Conservation (phyloP, 2,113 vertebrate genomes). For the Anseranas semipalmata region DNA sequence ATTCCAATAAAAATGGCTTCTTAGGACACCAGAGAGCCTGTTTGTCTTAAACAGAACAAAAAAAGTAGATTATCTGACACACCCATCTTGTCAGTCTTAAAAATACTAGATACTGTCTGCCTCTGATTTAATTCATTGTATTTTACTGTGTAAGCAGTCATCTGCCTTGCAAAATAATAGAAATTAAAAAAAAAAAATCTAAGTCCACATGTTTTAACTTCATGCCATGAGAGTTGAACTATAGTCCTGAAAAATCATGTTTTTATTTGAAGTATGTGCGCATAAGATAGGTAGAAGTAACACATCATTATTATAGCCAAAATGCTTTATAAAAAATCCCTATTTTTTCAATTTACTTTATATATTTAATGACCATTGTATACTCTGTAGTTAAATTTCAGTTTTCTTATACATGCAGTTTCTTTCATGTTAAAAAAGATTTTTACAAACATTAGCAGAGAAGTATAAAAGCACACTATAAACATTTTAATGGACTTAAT, state of each 20-base stretch:
- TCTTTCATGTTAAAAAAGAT: not conserved
- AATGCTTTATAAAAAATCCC: not conserved
- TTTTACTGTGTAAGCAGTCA: not conserved
- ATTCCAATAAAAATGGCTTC: not conserved
- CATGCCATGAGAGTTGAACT: not conserved
- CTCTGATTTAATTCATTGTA: not conserved
- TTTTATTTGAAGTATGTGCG: not conserved
- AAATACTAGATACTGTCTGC: not conserved
- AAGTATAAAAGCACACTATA: not conserved
- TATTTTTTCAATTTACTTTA: not conserved
- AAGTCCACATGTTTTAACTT: not conserved
- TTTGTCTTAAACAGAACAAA: constrained; percentile 3
- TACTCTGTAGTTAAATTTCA: not conserved
- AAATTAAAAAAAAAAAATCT: not conserved
- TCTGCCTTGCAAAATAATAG: not conserved
- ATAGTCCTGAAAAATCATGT: not conserved
- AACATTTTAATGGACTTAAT: not conserved
- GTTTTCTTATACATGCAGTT: not conserved
- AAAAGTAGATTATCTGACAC: not conserved
- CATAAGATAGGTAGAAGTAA: not conserved
- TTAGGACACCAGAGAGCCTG: not conserved
- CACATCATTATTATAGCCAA: not conserved
- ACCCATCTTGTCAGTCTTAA: not conserved
- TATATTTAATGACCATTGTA: not conserved
- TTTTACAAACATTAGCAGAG: not conserved